phyloP scores from a whole-genome alignment of 2,113 vertebrate species.

The Miniopterus natalensis region DNA sequence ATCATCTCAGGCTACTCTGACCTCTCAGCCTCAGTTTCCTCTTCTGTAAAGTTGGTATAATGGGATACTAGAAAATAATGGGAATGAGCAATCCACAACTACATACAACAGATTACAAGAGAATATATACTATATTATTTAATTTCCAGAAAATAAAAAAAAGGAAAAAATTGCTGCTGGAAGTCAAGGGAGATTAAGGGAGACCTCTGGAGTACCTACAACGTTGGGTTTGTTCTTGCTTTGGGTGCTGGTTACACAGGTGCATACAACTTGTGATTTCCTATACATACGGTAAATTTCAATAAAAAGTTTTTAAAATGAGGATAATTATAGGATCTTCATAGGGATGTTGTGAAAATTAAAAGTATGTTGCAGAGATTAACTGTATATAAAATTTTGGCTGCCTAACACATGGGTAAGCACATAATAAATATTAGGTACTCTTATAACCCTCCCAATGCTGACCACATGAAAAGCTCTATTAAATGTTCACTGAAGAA shows the following conservation, averaged over 20 bases:
- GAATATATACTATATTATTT: background rate
- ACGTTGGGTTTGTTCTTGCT: background rate
- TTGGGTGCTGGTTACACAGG: background rate
- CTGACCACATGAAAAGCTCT: conserved; percentile 6
- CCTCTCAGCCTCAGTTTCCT: background rate
- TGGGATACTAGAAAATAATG: background rate
- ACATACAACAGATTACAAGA: background rate
- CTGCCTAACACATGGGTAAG: background rate
- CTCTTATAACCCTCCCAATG: background rate
- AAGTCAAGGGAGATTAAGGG: background rate
- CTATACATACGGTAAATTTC: background rate
- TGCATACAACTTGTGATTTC: background rate
- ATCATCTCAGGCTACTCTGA: background rate
- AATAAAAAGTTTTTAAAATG: background rate
- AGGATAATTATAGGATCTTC: conserved; percentile 51
- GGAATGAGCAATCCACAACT: background rate
- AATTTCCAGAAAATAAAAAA: conserved; percentile 37
- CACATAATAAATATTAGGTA: background rate
- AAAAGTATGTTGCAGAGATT: conserved; percentile 35
- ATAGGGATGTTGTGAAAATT: background rate
- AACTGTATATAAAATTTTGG: conserved; percentile 26
- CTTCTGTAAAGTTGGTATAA: background rate
- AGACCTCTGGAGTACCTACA: background rate
- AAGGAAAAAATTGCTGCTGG: background rate
- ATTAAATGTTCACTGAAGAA: background rate